Percentiles rank a stretch among this genome's conserved stretches.
Conservation (phyloP, 2,888 invertebrate genomes). For the Hetaerina titia region DNA sequence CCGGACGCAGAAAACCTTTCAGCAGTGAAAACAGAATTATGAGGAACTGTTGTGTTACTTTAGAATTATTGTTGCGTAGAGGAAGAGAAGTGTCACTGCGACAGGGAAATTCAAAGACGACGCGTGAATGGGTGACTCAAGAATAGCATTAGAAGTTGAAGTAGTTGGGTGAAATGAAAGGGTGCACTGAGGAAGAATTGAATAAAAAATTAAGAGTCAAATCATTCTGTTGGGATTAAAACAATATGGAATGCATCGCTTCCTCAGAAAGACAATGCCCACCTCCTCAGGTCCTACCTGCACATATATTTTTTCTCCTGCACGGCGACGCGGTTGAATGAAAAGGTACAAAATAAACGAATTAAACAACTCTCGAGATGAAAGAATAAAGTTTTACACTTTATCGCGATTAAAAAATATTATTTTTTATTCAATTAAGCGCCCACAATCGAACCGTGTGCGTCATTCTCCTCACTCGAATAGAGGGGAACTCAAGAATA, state of each 20-base stretch:
- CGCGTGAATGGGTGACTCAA: too few relatives aligned
- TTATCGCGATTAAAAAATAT: slow-evolving; percentile 25
- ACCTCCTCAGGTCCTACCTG: neutral
- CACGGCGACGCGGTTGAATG: neutral
- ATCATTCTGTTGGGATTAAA: neutral
- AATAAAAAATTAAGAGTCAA: neutral
- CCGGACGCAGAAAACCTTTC: too few relatives aligned
- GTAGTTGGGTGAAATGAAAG: too few relatives aligned
- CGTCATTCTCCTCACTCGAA: neutral
- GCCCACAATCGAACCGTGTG: slow-evolving; percentile 7
- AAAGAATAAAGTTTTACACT: slow-evolving; percentile 22
- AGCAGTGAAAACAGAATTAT: too few relatives aligned
- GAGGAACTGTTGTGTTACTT: too few relatives aligned
- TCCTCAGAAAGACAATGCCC: neutral
- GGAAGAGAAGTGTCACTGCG: too few relatives aligned
- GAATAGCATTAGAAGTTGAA: too few relatives aligned
- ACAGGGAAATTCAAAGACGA: too few relatives aligned
- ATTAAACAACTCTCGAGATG: neutral
- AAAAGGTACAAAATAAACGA: neutral
- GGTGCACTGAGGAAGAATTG: too few relatives aligned
- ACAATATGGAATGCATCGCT: neutral
- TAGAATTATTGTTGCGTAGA: too few relatives aligned
- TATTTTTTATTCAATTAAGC: slow-evolving; percentile 22
- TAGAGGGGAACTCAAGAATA: neutral
- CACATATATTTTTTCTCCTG: neutral